Percentiles rank a stretch among this genome's conserved stretches.
These are phyloP conservation scores for Colinus virginianus DNA, from an alignment of 2,113 vertebrate genomes.

Conservation along the genomic window DNA sequence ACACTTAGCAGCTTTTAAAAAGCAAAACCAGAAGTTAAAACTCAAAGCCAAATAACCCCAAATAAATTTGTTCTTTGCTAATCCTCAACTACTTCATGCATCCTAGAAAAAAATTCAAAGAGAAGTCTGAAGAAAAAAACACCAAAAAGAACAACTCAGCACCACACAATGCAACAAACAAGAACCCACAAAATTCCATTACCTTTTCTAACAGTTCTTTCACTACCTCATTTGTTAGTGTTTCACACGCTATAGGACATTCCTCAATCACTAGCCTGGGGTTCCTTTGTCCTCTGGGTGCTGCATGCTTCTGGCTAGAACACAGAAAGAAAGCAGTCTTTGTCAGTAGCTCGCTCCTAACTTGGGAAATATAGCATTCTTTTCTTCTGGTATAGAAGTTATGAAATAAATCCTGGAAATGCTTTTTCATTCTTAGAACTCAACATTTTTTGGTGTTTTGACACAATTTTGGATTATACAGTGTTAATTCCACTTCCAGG, in stretches of 20 bases:
- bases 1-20: not conserved
- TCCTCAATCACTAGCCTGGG: slow-evolving; percentile 92
- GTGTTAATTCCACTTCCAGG: not conserved
- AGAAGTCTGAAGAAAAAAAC: not conserved
- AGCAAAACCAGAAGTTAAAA: not conserved
- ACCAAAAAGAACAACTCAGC: not conserved
- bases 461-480: not conserved
- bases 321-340: slow-evolving; percentile 61
- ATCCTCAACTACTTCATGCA: rapidly evolving
- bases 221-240: slow-evolving; percentile 85
- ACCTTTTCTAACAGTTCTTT: slow-evolving; percentile 93
- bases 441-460: not conserved
- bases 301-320: slow-evolving; percentile 80
- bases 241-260: slow-evolving; percentile 87
- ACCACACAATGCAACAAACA: not conserved
- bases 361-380: slow-evolving; percentile 10
- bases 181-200: not conserved
- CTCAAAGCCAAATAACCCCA: not conserved
- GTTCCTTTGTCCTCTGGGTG: slow-evolving; percentile 82
- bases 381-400: not conserved
- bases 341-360: slow-evolving; percentile 26
- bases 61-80: not conserved
- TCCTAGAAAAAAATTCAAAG: not conserved
- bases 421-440: not conserved
- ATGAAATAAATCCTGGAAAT: slow-evolving; percentile 21